Percentiles rank a stretch among this genome's conserved stretches.
These are phyloP conservation scores for Miniopterus natalensis DNA, from an alignment of 2,113 vertebrate species.

Conservation along the genomic window DNA sequence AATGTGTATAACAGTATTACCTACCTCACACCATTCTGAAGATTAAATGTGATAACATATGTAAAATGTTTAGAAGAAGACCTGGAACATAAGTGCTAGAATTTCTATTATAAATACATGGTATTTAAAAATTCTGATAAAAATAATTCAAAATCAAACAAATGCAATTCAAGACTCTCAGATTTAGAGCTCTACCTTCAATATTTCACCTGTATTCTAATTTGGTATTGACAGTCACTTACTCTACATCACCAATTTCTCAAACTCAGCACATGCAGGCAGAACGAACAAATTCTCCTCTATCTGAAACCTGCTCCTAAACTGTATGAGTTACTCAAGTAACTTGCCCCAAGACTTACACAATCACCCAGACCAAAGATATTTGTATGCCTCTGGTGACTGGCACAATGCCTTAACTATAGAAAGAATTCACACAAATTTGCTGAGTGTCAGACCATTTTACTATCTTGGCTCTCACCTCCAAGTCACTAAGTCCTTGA, in stretches of 20 bases:
- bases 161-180: background rate
- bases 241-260: background rate
- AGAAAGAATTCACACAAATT: background rate
- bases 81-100: background rate
- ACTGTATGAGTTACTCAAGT: background rate
- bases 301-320: background rate
- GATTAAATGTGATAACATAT: conserved; percentile 3
- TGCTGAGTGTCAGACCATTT: background rate
- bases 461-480: background rate
- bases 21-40: background rate
- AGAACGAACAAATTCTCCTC: background rate
- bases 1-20: background rate
- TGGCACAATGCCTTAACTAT: background rate
- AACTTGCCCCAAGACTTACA: background rate
- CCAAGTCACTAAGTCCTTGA: background rate
- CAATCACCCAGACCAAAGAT: background rate
- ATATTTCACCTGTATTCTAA: background rate
- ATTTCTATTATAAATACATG: background rate
- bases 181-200: background rate
- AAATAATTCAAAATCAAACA: background rate
- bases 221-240: background rate
- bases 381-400: background rate
- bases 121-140: background rate
- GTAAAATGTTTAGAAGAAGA: background rate
- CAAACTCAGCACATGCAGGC: background rate